Conservation (phyloP, 2,888 invertebrate genomes). For the Tenthredo livida region DNA sequence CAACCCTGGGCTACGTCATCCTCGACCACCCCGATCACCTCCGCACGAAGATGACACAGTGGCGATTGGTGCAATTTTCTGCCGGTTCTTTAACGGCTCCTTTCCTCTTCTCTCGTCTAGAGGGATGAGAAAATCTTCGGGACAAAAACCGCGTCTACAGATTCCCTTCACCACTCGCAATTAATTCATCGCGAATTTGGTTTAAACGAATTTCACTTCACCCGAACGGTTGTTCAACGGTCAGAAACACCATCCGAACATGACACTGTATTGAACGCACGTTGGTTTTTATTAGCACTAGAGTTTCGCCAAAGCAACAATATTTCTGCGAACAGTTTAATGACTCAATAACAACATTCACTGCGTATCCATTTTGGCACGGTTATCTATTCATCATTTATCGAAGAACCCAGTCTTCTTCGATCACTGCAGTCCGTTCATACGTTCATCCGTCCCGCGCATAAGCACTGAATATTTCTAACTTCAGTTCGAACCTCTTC, state of each 20-base stretch:
- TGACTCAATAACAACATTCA: not conserved
- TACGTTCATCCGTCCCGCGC: not conserved
- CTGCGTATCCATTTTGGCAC: slow-evolving; percentile 32
- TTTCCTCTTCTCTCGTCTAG: not conserved
- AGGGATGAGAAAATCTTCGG: not conserved
- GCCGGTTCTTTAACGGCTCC: not conserved
- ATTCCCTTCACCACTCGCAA: not conserved
- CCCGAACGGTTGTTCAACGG: not conserved
- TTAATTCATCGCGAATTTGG: not conserved
- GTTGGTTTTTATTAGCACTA: not conserved
- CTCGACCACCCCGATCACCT: slow-evolving; percentile 56
- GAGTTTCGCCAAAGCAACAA: not conserved
- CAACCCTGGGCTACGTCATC: slow-evolving; percentile 74
- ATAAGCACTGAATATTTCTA: not conserved
- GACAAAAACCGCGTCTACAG: not conserved
- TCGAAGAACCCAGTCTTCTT: not conserved
- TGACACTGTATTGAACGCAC: not conserved
- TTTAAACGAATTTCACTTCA: not conserved
- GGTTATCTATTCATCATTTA: not conserved
- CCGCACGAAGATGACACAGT: slow-evolving; percentile 47
- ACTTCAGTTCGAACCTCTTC: not conserved
- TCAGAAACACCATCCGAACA: not conserved
- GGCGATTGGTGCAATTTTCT: slow-evolving; percentile 31
- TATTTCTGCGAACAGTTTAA: not conserved
- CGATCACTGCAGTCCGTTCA: slow-evolving; percentile 14